Evolutionary conservation across 2,888 invertebrate genomes (phyloP).

Genomic region (Epirrhoe alternata): DNA sequence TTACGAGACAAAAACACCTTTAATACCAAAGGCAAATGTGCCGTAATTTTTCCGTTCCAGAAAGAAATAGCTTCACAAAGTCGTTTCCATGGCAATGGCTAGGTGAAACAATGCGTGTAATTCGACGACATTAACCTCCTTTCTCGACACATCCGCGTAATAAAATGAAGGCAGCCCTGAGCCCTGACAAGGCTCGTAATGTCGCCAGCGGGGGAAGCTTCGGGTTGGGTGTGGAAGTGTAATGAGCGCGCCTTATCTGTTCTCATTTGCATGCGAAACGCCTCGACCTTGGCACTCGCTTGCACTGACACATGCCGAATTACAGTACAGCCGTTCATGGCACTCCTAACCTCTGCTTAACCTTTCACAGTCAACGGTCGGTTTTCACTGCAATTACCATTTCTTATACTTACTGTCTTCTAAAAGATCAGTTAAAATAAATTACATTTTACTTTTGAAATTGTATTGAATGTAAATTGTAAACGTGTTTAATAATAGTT

Average conservation of each 20-base stretch:
- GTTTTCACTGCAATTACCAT: conserved; percentile 9
- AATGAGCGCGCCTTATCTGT: conserved; percentile 80
- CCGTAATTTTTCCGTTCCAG: conserved; percentile 33
- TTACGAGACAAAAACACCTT: conserved; percentile 10
- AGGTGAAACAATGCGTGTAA: conserved; percentile 78
- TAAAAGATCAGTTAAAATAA: background rate
- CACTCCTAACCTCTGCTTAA: conserved; percentile 10
- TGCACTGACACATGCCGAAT: conserved; percentile 66
- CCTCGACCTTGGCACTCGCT: conserved; percentile 79
- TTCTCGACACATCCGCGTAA: conserved; percentile 75
- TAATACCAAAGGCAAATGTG: conserved; percentile 34
- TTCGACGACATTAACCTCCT: conserved; percentile 77
- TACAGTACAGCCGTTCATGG: conserved; percentile 20
- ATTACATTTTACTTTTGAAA: background rate
- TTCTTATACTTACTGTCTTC: background rate
- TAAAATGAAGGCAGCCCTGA: conserved; percentile 75
- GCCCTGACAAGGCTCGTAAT: conserved; percentile 71
- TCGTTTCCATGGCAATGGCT: conserved; percentile 68
- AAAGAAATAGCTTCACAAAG: conserved; percentile 49
- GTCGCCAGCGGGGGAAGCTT: conserved; percentile 63
- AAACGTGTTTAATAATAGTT: conserved; percentile 9
- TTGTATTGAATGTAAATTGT: conserved; percentile 2
- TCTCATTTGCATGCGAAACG: conserved; percentile 80
- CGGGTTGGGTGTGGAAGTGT: conserved; percentile 66
- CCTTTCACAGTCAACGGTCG: background rate